These are phyloP conservation scores for Erebia palarica DNA, from an alignment of 2,888 invertebrate species.

Conservation along the genomic window DNA sequence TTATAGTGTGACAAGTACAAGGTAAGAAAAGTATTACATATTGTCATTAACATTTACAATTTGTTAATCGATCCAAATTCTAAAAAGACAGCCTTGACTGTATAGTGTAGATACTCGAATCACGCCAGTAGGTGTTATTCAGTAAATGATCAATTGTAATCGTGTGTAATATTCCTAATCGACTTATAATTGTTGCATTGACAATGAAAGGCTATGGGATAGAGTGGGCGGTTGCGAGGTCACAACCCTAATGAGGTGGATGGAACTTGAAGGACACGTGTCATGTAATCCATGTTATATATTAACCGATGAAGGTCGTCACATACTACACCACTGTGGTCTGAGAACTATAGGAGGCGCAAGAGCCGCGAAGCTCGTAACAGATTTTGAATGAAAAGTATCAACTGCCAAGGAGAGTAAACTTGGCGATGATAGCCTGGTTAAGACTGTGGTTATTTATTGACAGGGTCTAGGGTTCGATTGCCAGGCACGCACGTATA, in stretches of 20 bases:
- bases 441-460: no score
- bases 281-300: neutral
- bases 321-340: no score
- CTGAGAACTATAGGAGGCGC: no score
- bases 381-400: no score
- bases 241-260: slow-evolving; percentile 7
- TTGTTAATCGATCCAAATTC: slow-evolving; percentile 3
- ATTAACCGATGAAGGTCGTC: no score
- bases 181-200: slow-evolving; percentile 58
- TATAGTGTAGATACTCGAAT: neutral
- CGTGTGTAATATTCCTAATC: slow-evolving; percentile 47
- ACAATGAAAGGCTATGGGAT: slow-evolving; percentile 48
- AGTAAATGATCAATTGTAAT: slow-evolving; percentile 19
- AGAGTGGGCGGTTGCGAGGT: slow-evolving; percentile 15
- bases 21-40: neutral
- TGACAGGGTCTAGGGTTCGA: no score
- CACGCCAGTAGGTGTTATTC: slow-evolving; percentile 14
- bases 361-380: no score
- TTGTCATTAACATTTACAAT: neutral
- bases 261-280: slow-evolving; percentile 8
- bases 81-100: neutral
- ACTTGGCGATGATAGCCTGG: no score
- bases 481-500: no score
- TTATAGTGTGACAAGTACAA: neutral
- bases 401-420: no score